Base-by-base conservation (phyloP, 2,888 invertebrate species). In the Furcula furcula region DNA sequence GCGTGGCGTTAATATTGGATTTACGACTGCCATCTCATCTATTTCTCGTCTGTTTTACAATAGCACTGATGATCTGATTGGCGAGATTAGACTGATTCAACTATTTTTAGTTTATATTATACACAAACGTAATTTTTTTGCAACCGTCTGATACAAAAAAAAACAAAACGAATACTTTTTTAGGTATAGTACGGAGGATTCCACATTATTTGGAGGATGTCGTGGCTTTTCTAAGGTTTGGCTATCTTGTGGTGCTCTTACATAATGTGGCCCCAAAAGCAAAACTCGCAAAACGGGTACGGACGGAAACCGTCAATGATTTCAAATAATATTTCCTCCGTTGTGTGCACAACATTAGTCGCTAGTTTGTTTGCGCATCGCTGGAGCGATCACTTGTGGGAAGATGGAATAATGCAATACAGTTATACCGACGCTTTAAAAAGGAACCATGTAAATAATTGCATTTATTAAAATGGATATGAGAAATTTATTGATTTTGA, bases 251-350 rank as follows among this genome's bases (percentile, higher is more conserved):
- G n/a, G n/a, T n/a, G n/a, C n/a, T n/a, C n/a, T n/a, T n/a, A n/a
- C n/a, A n/a, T n/a, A n/a, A n/a, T n/a, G n/a, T n/a, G n/a, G n/a
- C n/a, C n/a, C n/a, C n/a, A n/a, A n/a, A n/a, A n/a, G 52, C 32
- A 30, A 42, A 48, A 40, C 44, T 40, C 36, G 40, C 41, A 36
- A 52, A 50, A 44, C 31, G 28, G 37, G 40, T 40, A 43, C 37
- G 33, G 42, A 49, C 59, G 59, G 64, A 65, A 64, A 60, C 53
- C 39, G 46, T 48, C 51, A 46, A 52, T 34, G 53, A 45, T 34
- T 48, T 48, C 46, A 45, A 53, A 64, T 56, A 64, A 64, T 59
- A 57, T 64, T 57, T 55, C 54, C 52, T 42, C 35, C 45, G 40
- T 34, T 44, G 45, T 55, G n/a, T n/a, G n/a, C 44, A 40, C 51